Conservation (phyloP, 2,888 invertebrate genomes). For the Torymus tubicola region DNA sequence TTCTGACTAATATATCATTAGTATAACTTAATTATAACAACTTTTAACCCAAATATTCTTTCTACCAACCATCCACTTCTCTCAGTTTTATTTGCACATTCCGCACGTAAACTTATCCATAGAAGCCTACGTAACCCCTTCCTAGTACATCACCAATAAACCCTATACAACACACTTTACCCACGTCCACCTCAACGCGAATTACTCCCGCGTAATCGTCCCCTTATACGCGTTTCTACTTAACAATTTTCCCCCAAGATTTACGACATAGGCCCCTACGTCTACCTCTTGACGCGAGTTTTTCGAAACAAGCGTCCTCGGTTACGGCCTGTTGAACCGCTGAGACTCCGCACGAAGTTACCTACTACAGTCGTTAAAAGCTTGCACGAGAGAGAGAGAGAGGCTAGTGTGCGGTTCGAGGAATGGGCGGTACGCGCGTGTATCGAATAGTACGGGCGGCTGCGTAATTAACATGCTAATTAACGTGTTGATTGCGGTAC, state of each 20-base stretch:
- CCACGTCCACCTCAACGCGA: not conserved
- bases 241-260: slow-evolving; percentile 31
- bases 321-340: not conserved
- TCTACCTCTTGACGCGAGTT: not conserved
- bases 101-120: too few relatives aligned
- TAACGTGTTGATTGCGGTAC: slow-evolving; percentile 62
- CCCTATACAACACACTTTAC: too few relatives aligned
- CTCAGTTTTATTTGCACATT: too few relatives aligned
- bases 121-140: too few relatives aligned
- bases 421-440: slow-evolving; percentile 2
- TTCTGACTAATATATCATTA: too few relatives aligned
- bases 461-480: slow-evolving; percentile 65
- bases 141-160: too few relatives aligned
- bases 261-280: slow-evolving; percentile 4
- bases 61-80: too few relatives aligned
- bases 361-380: slow-evolving; percentile 18
- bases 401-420: not conserved
- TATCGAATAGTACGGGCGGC: slow-evolving; percentile 30
- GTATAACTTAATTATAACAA: too few relatives aligned
- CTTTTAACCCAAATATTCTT: too few relatives aligned
- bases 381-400: not conserved
- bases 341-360: not conserved
- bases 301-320: not conserved
- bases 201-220: slow-evolving; percentile 1
- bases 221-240: not conserved